These are phyloP conservation scores for Gadopsis marmoratus DNA, from an alignment of 2,797 vertebrate species.

Conservation along the genomic window DNA sequence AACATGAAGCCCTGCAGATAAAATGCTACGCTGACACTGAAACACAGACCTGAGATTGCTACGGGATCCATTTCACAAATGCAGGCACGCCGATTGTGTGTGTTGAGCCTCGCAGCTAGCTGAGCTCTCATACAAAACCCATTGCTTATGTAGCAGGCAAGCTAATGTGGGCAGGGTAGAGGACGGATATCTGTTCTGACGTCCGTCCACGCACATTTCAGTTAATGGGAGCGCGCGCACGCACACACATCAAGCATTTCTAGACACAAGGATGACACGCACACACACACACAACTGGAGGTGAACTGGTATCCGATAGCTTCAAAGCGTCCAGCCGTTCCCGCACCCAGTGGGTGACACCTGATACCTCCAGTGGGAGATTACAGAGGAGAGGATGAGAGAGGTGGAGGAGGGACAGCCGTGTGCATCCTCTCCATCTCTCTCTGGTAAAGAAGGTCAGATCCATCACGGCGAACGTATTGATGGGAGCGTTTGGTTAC, in stretches of 20 bases:
- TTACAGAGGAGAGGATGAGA: background rate
- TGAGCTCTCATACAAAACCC: slow-evolving; percentile 17
- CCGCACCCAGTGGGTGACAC: slow-evolving; percentile 14
- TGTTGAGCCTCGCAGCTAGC: slow-evolving; percentile 3
- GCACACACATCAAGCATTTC: background rate
- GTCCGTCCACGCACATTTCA: background rate
- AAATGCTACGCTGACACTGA: background rate
- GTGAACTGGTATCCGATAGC: background rate
- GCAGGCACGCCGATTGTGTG: background rate
- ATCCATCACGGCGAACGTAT: slow-evolving; percentile 28
- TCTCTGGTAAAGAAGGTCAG: slow-evolving; percentile 31
- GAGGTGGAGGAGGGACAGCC: background rate
- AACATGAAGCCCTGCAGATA: slow-evolving; percentile 3
- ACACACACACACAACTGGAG: background rate
- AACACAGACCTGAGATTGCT: background rate
- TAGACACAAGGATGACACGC: background rate
- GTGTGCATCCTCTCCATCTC: slow-evolving; percentile 8
- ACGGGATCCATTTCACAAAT: background rate
- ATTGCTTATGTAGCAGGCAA: slow-evolving; percentile 17
- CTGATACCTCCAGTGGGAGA: slow-evolving; percentile 18
- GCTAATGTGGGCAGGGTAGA: background rate
- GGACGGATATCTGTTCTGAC: background rate
- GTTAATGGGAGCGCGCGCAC: background rate
- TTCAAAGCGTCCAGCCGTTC: slow-evolving; percentile 6
- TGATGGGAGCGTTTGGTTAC: slow-evolving; percentile 48